Evolutionary conservation across 2,113 vertebrate species (phyloP), one percentile per base, ranked within the genome.

Genomic region (Chinchilla lanigera): DNA sequence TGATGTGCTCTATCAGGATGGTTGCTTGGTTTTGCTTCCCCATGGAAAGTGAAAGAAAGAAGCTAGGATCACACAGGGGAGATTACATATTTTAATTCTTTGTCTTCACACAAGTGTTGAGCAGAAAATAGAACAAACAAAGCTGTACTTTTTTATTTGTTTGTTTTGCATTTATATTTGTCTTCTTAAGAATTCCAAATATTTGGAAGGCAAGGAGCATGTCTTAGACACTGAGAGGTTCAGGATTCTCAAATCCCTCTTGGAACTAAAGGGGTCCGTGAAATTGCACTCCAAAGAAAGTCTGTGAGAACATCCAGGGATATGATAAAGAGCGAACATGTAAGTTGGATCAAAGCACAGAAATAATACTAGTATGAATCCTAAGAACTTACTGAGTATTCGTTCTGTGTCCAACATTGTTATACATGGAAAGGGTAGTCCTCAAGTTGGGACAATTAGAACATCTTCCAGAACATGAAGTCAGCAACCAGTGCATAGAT

Each of bases 1-100:
- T 35, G 7, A 20, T 54, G 3, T 13, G 47, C 19, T 8, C 0
- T 3, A 0, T 60, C 33, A 11, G 14, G 0, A 11, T 16, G 41
- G 14, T 26, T 26, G 58, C 41, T 47, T 54, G 24, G 13, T 38
- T 78, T 77, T 63, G 56, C 26, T 81, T 88, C 17, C 35, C 16
- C 17, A 0, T 12, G 24, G 47, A 9, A 0, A 88, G 73, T 28
- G 73, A 87, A 71, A 8, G 65, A 81, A 24, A 54, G 58, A 63
- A 94, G 22, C 47, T 69, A 20, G 1, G 4, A 33, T 54, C 10
- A 7, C 41, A 50, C 7, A 58, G 26, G 86, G 77, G 69, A 67
- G n/a, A 83, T 60, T 58, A 78, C 47, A 13, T 24, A 7, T 50
- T 69, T 56, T 30, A 5, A 58, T 82, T 78, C 60, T 24, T 41